Base-by-base conservation (phyloP, 2,113 vertebrate species). In the Oxygymnocypris stewartii region DNA sequence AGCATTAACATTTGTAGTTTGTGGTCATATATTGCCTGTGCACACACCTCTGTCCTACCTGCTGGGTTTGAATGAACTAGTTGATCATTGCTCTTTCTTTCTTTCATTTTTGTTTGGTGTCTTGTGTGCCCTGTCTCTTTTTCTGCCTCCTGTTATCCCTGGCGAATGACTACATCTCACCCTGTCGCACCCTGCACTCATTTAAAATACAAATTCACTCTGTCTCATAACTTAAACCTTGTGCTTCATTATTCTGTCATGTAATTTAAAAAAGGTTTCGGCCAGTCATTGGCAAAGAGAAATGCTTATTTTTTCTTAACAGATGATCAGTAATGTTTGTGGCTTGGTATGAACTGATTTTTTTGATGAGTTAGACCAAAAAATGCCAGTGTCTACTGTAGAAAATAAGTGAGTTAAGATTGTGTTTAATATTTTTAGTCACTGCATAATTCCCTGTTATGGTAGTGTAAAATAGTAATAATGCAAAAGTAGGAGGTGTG, bases 121-220 rank as follows among this genome's bases (percentile, higher is more conserved):
- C 37, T 35, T 54, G 67, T 63, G 40, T 84, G 57, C 18, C 76
- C 44, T n/a, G 28, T 31, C 3, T 57, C 73, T 47, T 54, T 35
- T 59, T 47, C 71, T 74, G n/a, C 49, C 71, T 42, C 65, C 35
- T 81, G 67, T 86, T 61, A 80, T 84, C 85, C 49, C 77, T 37
- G 28, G 81, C 67, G 84, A 88, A 69, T 75, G 18, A 18, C 42
- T 51, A 25, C 28, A 28, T 77, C 76, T 78, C 76, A 49, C 47
- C n/a, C 16, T 1, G 63, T 57, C 61, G 61, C 40, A 13, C 40
- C 76, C 51, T 31, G 84, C 47, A 74, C 80, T 65, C 51, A 40
- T 61, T 42, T 71, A 69, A 47, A 87, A 87, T 85, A 88, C 79
- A 40, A 86, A 88, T 78, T 79, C 35, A 54, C 16, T 77, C 87